Base-by-base conservation (phyloP, 2,888 invertebrate genomes). In the Arctia plantaginis region DNA sequence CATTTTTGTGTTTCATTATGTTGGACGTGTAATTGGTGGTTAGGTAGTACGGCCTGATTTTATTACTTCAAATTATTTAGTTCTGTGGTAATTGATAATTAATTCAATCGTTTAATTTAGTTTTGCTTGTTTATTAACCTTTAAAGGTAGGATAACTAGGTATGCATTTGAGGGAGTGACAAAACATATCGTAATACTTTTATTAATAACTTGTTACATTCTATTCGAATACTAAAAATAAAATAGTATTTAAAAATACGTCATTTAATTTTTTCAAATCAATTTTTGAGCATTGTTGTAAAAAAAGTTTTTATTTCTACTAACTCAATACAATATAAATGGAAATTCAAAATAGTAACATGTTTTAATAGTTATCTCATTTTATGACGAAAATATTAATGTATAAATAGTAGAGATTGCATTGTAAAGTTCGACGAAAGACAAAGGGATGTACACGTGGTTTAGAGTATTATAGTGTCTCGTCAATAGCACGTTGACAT, bases 1-100 rank as follows among this genome's bases (percentile, higher is more conserved):
- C 83, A 86, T 79, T 84, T 85, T 87, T 81, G 77, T 80, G 77
- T 81, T 82, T 77, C 78, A 80, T 82, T 80, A 80, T 78, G 76
- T 80, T 77, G 75, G 72, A 80, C 72, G 47, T 72, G 75, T 82
- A 77, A 78, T 80, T 81, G 79, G 77, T 79, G 79, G 75, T 77
- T 76, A 59, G 71, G 64, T 69, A 73, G 33, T 30, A 66, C 69
- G 33, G 65, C 76, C 55, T 66, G 59, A 47, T 69, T 59, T 68
- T 76, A 71, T 77, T 68, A 71, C 66, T 59, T 55, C 69, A 59
- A 47, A 62, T 74, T 55, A 73, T 67, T 71, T 35, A 41, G 8
- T 30, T 66, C 59, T 51, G 15, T 35, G 4, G 51, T 69, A 30
- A 65, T 73, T 69, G 73, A 73, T 51, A 27, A 69, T 33, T 64